Evolutionary conservation across 2,113 vertebrate genomes (phyloP).

Genomic region (Condylura cristata): DNA sequence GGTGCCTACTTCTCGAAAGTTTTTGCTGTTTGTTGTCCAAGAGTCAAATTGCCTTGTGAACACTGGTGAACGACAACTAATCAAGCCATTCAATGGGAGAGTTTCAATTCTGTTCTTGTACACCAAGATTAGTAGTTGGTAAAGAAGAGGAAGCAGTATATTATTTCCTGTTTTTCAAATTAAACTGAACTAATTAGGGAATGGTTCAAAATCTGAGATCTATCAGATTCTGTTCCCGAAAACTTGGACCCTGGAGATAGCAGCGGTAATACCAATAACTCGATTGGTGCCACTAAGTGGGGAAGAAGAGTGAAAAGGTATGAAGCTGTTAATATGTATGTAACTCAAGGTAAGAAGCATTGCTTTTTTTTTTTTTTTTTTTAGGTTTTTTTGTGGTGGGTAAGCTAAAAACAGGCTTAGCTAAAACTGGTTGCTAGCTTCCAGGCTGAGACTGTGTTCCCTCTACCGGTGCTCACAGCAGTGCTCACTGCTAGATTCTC

Average conservation of each 20-base stretch:
- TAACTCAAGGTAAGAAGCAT: not conserved
- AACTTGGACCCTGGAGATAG: not conserved
- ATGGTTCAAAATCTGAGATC: not conserved
- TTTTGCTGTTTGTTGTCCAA: not conserved
- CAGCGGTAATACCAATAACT: not conserved
- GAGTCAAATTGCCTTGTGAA: not conserved
- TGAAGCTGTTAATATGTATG: not conserved
- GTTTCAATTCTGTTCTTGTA: not conserved
- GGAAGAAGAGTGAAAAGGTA: not conserved
- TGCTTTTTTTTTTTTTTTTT: not conserved
- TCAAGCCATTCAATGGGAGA: not conserved
- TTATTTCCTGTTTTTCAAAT: not conserved
- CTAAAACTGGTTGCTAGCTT: not conserved
- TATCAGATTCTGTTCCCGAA: not conserved
- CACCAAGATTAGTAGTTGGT: not conserved
- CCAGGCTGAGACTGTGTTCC: not conserved
- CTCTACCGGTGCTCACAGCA: not conserved
- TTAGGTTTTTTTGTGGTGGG: not conserved
- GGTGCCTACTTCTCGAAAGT: not conserved
- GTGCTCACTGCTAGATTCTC: not conserved
- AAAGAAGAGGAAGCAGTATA: not conserved
- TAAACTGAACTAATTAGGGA: not conserved
- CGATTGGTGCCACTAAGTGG: not conserved
- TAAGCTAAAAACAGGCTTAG: not conserved
- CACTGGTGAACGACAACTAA: not conserved